Percentiles rank a stretch among this genome's conserved stretches.
phyloP scores from a whole-genome alignment of 2,888 invertebrate genomes.

The Pinctada fucata region DNA sequence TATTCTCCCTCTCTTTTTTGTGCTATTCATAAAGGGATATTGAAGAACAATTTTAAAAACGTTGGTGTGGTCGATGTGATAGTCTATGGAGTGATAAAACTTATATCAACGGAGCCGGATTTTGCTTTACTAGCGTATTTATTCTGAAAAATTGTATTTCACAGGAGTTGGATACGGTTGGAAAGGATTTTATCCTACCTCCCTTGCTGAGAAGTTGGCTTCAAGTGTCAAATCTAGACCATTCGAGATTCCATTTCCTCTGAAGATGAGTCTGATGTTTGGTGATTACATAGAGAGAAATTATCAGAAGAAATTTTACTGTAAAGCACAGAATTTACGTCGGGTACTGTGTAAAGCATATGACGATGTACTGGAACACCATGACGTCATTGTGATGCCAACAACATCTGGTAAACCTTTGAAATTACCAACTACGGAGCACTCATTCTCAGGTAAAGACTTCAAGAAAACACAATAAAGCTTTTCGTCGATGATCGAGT shows the following conservation, averaged over 20 bases:
- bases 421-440: conserved; percentile 35
- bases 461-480: no score
- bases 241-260: conserved; percentile 41
- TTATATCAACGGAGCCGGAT: no score
- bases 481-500: no score
- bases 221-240: conserved; percentile 44
- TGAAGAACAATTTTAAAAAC: no score
- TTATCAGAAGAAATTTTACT: conserved; percentile 54
- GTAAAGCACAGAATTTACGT: conserved; percentile 53
- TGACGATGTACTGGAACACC: conserved; percentile 52
- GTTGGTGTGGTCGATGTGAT: no score
- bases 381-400: conserved; percentile 67
- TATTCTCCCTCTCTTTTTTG: background rate
- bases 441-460: conserved; percentile 31
- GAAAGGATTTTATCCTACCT: conserved; percentile 13
- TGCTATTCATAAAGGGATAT: no score
- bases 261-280: conserved; percentile 44
- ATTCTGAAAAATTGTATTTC: background rate
- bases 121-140: no score
- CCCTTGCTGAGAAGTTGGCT: conserved; percentile 47
- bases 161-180: background rate
- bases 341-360: conserved; percentile 49
- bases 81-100: no score
- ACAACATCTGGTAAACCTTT: conserved; percentile 52
- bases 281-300: conserved; percentile 49